Conservation (phyloP, 1,140 invertebrate genomes). For the Zaprionus inermis region DNA sequence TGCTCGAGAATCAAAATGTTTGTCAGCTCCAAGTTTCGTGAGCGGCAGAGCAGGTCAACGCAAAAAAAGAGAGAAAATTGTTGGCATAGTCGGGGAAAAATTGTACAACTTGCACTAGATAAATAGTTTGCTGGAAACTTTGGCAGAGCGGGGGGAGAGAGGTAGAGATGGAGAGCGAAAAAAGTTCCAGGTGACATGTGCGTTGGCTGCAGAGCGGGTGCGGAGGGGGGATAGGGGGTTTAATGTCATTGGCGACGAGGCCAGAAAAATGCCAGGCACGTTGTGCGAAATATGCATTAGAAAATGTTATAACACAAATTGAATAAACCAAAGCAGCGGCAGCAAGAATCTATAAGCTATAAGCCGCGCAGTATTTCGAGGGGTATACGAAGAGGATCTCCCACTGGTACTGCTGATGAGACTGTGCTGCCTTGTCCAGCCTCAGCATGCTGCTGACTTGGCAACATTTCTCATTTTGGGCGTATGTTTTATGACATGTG, state of each 20-base stretch:
- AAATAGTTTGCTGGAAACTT: slow-evolving; percentile 73
- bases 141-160: slow-evolving; percentile 19
- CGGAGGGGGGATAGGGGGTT: too few species aligned
- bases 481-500: slow-evolving; percentile 72
- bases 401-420: not conserved
- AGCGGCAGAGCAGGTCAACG: slow-evolving; percentile 32
- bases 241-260: too few species aligned
- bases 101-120: slow-evolving; percentile 42
- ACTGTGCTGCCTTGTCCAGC: not conserved
- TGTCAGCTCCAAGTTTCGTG: slow-evolving; percentile 61
- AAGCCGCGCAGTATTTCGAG: slow-evolving; percentile 58
- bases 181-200: slow-evolving; percentile 65
- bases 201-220: too few species aligned
- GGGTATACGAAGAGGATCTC: slow-evolving; percentile 50
- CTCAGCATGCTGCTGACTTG: slow-evolving; percentile 56
- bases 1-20: slow-evolving; percentile 58
- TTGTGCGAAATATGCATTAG: slow-evolving; percentile 74
- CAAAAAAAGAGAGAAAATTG: slow-evolving; percentile 24
- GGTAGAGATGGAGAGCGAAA: not conserved
- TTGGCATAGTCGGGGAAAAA: slow-evolving; percentile 18
- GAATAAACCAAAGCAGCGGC: slow-evolving; percentile 70
- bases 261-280: slow-evolving; percentile 62
- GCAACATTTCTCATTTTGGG: slow-evolving; percentile 59
- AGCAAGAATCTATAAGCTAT: slow-evolving; percentile 56
- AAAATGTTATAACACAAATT: slow-evolving; percentile 81